Base-by-base conservation (phyloP, 2,888 invertebrate species). In the Drosophila limbata region DNA sequence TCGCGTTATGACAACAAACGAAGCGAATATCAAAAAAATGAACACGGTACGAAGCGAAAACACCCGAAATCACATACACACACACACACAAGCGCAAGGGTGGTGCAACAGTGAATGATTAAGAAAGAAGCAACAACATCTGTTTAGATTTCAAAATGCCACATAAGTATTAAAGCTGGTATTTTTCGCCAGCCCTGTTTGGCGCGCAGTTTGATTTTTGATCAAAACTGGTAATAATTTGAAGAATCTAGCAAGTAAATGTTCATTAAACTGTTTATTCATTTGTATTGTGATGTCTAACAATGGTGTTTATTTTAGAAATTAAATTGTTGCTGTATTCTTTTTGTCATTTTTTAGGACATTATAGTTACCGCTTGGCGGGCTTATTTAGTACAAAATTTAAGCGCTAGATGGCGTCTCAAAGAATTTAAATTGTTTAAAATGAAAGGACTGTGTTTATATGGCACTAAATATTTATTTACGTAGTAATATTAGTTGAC, bases 1-100 rank as follows among this genome's bases (percentile, higher is more conserved):
- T 73, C 76, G 79, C 69, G 76, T 65, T 56, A 74, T 76, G 76
- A 78, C 79, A 76, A 76, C 76, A 76, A 76, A 69, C 69, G 76
- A 63, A 60, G 48, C 37, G 44, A 59, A 25, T 31, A 37, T 47
- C 62, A 59, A 65, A 55, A 60, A 37, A 69, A 73, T 65, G 62
- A 76, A 45, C 51, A 35, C 1, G 25, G 10, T 25, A 47, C 50
- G 59, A 65, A 21, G 13, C 44, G 31, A 35, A 57, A 15, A 52
- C 52, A 35, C 44, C 19, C 33, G 48, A 50, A 60, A 42, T 9
- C 21, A 42, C 61, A 56, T 17, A 25, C n/a, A 50, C 45, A 37
- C n/a, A 17, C 33, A 31, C 5, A 44, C 56, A 42, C 56, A 50
- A 8, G 15, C n/a, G 39, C 51, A 44, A 47, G 47, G 17, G 42